Base-by-base conservation (phyloP, 2,113 vertebrate genomes). In the Apodemus speciosus region DNA sequence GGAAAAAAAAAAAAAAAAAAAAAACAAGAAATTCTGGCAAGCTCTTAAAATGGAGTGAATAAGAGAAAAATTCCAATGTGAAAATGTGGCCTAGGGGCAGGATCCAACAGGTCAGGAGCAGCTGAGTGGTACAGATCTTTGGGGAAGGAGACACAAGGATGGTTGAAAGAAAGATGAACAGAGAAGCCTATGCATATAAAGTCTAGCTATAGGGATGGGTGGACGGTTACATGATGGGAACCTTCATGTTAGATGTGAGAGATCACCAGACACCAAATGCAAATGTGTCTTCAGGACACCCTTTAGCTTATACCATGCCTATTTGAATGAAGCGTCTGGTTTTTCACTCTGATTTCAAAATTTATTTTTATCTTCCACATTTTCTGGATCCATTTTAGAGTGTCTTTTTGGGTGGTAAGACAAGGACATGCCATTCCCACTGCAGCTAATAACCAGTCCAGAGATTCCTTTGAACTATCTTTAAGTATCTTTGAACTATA, bases 111-210 rank as follows among this genome's bases (percentile, higher is more conserved):
- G n/a, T 56, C 56, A 68, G 64, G 9, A 27, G 9, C 51, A 71
- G 16, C n/a, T 80, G 38, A 7, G 4, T 11, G 30, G 40, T 20
- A 9, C 60, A 18, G 4, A 14, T 23, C 14, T 35, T 2, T 23
- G 13, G 21, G 49, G 30, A 77, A 35, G 11, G 27, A n/a, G 27
- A 38, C 8, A 2, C 0, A 2, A 11, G 32, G 2, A 25, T 51
- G n/a, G 27, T 11, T 13, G 9, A 60, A 38, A 68, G 9, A 66
- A 32, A 0, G 2, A 3, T 0, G 18, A 30, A 7, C 27, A 30
- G 30, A 16, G 62, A 3, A 4, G 13, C 32, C 30, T 35, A 27
- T 49, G 60, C 13, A 56, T 56, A 43, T 56, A 56, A 16, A 56
- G 56, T 6, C 56, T 56, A 56, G 56, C 56, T 56, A 56, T 18